Conservation (phyloP, 2,113 vertebrate species). For the Myrmecobius fasciatus region DNA sequence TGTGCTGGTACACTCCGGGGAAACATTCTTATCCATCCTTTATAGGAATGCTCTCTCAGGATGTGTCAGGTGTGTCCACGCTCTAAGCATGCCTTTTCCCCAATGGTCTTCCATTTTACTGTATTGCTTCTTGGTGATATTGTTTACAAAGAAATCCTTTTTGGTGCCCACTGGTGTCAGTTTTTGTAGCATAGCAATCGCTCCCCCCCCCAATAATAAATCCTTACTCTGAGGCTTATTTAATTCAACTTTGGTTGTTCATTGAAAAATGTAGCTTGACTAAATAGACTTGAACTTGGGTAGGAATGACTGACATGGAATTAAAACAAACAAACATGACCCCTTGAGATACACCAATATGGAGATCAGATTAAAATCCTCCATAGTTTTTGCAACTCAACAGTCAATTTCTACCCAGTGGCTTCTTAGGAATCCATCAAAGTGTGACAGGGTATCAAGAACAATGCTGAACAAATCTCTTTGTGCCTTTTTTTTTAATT, state of each 20-base stretch:
- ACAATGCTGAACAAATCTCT: not conserved
- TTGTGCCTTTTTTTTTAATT: not conserved
- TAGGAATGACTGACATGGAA: constrained; percentile 37
- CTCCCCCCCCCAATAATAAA: not conserved
- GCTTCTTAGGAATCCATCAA: constrained; percentile 28
- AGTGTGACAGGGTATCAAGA: not conserved
- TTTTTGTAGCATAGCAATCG: not conserved
- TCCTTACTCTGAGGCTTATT: constrained; percentile 25
- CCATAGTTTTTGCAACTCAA: constrained; percentile 23
- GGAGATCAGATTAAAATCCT: constrained; percentile 12
- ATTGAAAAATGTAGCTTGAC: constrained; percentile 14
- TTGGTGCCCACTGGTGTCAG: not conserved
- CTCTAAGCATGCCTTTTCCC: not conserved
- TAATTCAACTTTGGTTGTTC: constrained; percentile 36
- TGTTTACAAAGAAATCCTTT: not conserved
- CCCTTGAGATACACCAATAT: constrained; percentile 47
- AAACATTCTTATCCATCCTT: not conserved
- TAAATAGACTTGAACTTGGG: constrained; percentile 55
- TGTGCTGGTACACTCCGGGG: not conserved
- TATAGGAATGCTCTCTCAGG: not conserved
- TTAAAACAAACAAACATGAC: constrained; percentile 60
- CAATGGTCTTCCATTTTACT: not conserved
- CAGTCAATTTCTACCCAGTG: constrained; percentile 15
- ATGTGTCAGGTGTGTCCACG: not conserved
- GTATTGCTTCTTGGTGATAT: not conserved